These are phyloP conservation scores for Escarpia spicata DNA, from an alignment of 2,888 invertebrate species.

Conservation along the genomic window DNA sequence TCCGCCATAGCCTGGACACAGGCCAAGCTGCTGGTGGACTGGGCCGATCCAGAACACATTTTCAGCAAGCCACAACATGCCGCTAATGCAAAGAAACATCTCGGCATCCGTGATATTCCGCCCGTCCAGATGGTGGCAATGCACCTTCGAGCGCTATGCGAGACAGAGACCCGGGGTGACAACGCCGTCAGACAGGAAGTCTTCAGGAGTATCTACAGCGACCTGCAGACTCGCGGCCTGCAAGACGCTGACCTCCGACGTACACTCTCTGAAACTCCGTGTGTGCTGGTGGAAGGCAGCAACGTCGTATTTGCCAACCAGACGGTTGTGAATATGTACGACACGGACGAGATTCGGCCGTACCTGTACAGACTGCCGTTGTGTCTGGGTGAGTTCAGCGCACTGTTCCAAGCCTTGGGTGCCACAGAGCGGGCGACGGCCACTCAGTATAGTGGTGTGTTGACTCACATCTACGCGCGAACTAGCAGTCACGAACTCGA, in stretches of 20 bases:
- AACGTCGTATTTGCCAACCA: no score
- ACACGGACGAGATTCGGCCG: no score
- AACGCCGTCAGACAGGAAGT: conserved; percentile 23
- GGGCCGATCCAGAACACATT: conserved; percentile 39
- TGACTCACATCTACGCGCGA: no score
- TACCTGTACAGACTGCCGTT: no score
- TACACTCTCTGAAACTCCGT: conserved; percentile 28
- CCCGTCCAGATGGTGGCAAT: conserved; percentile 30
- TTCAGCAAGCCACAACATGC: neutral
- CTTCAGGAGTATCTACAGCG: conserved; percentile 34
- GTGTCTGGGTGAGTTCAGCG: no score
- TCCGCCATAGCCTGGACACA: conserved; percentile 37
- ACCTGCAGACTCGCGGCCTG: conserved; percentile 28
- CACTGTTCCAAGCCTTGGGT: no score
- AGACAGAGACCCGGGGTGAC: neutral
- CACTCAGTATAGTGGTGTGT: no score
- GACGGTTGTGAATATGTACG: no score
- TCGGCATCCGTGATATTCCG: conserved; percentile 34
- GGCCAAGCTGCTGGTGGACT: conserved; percentile 37
- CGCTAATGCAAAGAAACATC: neutral
- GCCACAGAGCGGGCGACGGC: no score
- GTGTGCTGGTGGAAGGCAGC: no score
- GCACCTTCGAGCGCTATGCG: conserved; percentile 32
- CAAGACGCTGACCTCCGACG: conserved; percentile 24
- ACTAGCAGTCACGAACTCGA: no score